Evolutionary conservation across 2,113 vertebrate species (phyloP).

Genomic region (mouse (Mus musculus)): GRCm39 chr7:120644501-120645000

Average conservation of each 20-base stretch:
- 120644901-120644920: conserved; percentile 28
- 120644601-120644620: neutral
- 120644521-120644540: neutral
- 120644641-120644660: neutral
- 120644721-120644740: neutral
- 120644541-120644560: neutral
- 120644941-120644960: conserved; percentile 27
- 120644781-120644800: neutral
- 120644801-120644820: conserved; percentile 51
- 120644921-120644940: conserved; percentile 27
- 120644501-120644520: neutral
- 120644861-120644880: neutral
- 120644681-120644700: neutral
- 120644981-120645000: conserved; percentile 52
- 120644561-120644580: neutral
- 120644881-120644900: conserved; percentile 41
- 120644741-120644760: neutral
- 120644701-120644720: neutral
- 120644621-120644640: neutral
- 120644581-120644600: neutral
- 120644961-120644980: conserved; percentile 7
- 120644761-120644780: neutral
- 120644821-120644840: neutral
- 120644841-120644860: neutral
- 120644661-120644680: neutral